Base-by-base conservation (phyloP, 2,888 invertebrate genomes). In the Seira musarum region DNA sequence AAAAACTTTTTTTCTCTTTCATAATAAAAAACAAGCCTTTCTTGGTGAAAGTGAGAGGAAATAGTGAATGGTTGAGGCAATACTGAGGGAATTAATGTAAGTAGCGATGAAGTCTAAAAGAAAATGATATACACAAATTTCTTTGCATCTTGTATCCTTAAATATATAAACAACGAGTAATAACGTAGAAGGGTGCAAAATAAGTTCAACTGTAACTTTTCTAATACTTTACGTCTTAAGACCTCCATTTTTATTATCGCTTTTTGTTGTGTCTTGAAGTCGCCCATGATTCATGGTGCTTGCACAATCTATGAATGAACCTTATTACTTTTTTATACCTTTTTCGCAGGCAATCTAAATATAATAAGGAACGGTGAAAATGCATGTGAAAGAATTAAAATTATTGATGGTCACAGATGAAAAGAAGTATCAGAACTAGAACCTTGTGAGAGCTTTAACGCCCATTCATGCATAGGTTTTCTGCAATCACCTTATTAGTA, bases 241-340 rank as follows among this genome's bases (percentile, higher is more conserved):
- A 21, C 3, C 60, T 60, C 60, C 10, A 46, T 63, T 68, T n/a
- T 68, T 64, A 24, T 64, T 64, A 30, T 30, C 5, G n/a, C 21
- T 40, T n/a, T 10, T 5, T 13, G 25, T 17, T 17, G 5, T 61
- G 61, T 19, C 61, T 61, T 68, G 49, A 53, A 70, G 21, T 35
- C 60, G 25, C 35, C 22, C 8, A 30, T 30, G 24, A 40, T 53
- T 68, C 25, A 30, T 63, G 46, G 21, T 60, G 60, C n/a, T n/a
- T n/a, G n/a, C n/a, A n/a, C n/a, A n/a, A n/a, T n/a, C n/a, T n/a
- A n/a, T n/a, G n/a, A n/a, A n/a, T n/a, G n/a, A n/a, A n/a, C n/a
- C 61, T 75, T 75, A 75, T 75, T 75, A 68, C 75, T 63, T 68
- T 75, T 68, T 68, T 46, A 30, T 46, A 35, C 10, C 10, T 57